phyloP scores from a whole-genome alignment of 2,113 vertebrate genomes.

The Circaetus cinerascens region DNA sequence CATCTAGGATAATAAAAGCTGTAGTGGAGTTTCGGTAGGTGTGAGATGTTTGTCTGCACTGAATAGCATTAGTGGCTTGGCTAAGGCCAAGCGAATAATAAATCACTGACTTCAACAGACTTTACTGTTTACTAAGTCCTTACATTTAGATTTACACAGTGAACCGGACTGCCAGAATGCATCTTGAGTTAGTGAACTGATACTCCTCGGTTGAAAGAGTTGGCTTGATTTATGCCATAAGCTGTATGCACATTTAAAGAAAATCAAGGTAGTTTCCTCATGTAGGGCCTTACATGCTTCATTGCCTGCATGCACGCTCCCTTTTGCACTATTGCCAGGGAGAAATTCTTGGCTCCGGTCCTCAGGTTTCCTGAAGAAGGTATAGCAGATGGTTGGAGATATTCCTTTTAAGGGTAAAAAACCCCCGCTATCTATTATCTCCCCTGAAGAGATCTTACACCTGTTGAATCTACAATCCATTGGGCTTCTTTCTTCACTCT shows the following conservation, averaged over 20 bases:
- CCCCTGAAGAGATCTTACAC: background rate
- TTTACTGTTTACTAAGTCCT: background rate
- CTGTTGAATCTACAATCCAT: background rate
- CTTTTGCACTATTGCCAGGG: background rate
- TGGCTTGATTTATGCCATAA: background rate
- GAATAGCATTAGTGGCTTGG: background rate
- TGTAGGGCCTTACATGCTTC: background rate
- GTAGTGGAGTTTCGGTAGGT: background rate
- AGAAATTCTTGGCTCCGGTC: background rate
- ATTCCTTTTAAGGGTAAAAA: background rate
- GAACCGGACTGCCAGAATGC: background rate
- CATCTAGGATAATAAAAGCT: background rate
- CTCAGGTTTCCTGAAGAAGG: background rate
- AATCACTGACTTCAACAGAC: slow-evolving; percentile 6
- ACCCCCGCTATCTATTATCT: background rate
- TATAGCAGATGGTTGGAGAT: background rate
- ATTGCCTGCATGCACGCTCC: rapidly evolving
- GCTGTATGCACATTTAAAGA: background rate
- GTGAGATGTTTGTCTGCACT: background rate
- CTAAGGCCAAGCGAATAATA: background rate
- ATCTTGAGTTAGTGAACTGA: background rate
- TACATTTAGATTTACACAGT: background rate
- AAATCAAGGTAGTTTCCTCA: background rate
- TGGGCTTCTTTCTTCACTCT: background rate
- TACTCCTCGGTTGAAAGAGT: background rate